phyloP scores from a whole-genome alignment of 2,797 vertebrate genomes.

The Cyprinodon diabolis region DNA sequence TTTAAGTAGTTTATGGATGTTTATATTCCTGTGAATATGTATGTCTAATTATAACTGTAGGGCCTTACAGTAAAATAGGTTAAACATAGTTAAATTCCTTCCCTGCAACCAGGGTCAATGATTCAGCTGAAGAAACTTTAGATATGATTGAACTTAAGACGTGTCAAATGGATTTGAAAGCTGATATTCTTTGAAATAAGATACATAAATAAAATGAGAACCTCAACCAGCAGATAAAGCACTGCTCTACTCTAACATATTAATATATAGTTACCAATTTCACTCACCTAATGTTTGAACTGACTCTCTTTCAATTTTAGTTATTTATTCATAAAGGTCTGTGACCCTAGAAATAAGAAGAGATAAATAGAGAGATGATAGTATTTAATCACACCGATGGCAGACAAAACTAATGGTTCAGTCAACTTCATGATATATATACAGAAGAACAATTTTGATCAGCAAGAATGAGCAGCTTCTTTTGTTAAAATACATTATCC shows the following conservation, averaged over 20 bases:
- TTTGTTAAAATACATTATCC: conserved; percentile 17
- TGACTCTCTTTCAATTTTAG: background rate
- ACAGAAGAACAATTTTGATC: conserved; percentile 42
- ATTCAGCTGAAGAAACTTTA: too few relatives aligned
- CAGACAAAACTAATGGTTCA: conserved; percentile 43
- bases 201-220: too few relatives aligned
- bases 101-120: too few relatives aligned
- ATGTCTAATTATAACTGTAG: too few relatives aligned
- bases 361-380: conserved; percentile 24
- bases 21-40: too few relatives aligned
- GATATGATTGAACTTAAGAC: too few relatives aligned
- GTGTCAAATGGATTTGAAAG: too few relatives aligned
- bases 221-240: background rate
- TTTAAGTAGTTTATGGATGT: too few relatives aligned
- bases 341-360: conserved; percentile 18
- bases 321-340: conserved; percentile 11
- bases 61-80: too few relatives aligned
- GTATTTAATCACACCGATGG: conserved; percentile 40
- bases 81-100: too few relatives aligned
- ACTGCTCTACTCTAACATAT: background rate
- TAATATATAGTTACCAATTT: background rate
- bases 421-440: conserved; percentile 45
- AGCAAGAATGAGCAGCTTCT: conserved; percentile 21
- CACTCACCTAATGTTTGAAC: background rate
- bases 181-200: too few relatives aligned